These are phyloP conservation scores for Maccullochella peelii DNA, from an alignment of 2,113 vertebrate genomes.

Conservation along the genomic window DNA sequence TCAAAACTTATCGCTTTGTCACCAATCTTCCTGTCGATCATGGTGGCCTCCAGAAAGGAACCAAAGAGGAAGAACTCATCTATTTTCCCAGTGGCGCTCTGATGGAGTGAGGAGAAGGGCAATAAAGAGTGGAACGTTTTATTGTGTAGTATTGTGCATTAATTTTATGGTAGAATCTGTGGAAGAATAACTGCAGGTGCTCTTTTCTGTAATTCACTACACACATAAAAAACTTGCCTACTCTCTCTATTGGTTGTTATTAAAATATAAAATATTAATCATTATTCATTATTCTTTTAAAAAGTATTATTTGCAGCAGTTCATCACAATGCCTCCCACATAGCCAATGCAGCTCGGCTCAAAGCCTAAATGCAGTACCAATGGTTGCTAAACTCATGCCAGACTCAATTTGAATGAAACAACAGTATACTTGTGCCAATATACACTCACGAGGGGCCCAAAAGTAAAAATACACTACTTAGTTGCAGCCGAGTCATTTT, in stretches of 20 bases:
- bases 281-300: background rate
- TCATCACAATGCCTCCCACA: background rate
- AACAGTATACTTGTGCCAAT: background rate
- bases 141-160: background rate
- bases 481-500: background rate
- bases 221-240: background rate
- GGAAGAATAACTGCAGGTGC: background rate
- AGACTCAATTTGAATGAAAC: background rate
- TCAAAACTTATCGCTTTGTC: slow-evolving; percentile 96
- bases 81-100: slow-evolving; percentile 93
- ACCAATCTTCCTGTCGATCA: slow-evolving; percentile 97
- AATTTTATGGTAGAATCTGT: background rate
- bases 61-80: slow-evolving; percentile 99
- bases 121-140: slow-evolving; percentile 24
- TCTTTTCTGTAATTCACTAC: slow-evolving; percentile 8
- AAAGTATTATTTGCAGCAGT: background rate
- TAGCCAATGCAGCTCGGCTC: background rate
- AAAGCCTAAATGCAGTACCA: background rate
- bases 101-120: slow-evolving; percentile 17
- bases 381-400: background rate
- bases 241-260: slow-evolving; percentile 1
- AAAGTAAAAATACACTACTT: background rate
- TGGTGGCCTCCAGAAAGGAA: slow-evolving; percentile 95
- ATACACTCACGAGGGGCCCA: background rate
- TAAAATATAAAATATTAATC: slow-evolving; percentile 2